Percentiles rank a stretch among this genome's conserved stretches.
These are phyloP conservation scores for Cercopithecus mona DNA, from an alignment of 2,113 vertebrate genomes.

Conservation along the genomic window DNA sequence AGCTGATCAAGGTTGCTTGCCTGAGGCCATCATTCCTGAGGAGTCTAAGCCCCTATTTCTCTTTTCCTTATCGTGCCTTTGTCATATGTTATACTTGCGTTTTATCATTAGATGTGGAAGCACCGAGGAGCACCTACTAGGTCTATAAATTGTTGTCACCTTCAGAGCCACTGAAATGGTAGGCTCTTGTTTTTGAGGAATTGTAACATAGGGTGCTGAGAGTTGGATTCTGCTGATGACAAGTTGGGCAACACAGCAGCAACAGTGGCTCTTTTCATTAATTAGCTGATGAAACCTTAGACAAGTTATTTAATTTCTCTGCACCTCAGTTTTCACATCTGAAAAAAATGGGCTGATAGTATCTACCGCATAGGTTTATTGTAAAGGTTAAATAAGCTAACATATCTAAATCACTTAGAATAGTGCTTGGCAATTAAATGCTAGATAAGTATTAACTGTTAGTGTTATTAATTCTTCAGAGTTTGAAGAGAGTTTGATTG, in stretches of 20 bases:
- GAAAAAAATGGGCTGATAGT: background rate
- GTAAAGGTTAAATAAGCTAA: slow-evolving; percentile 20
- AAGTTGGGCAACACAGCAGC: background rate
- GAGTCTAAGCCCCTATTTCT: background rate
- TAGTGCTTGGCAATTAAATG: background rate
- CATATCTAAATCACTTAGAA: slow-evolving; percentile 19
- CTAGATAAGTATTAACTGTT: background rate
- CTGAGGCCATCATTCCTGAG: background rate
- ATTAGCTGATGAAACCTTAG: background rate
- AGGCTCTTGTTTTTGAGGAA: background rate
- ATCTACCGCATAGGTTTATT: background rate
- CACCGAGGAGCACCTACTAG: background rate
- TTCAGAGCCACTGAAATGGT: background rate
- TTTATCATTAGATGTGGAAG: background rate
- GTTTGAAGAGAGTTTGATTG: background rate
- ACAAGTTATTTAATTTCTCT: slow-evolving; percentile 5
- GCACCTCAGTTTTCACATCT: slow-evolving; percentile 11
- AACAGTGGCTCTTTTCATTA: background rate
- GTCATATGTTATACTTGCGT: background rate
- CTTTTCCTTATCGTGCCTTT: background rate
- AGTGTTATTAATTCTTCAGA: background rate
- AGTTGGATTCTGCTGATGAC: background rate
- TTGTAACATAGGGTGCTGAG: background rate
- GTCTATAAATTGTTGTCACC: background rate
- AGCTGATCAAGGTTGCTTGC: background rate